These are phyloP conservation scores for Chaetodon trifasciatus DNA, from an alignment of 2,797 vertebrate genomes.

Conservation along the genomic window DNA sequence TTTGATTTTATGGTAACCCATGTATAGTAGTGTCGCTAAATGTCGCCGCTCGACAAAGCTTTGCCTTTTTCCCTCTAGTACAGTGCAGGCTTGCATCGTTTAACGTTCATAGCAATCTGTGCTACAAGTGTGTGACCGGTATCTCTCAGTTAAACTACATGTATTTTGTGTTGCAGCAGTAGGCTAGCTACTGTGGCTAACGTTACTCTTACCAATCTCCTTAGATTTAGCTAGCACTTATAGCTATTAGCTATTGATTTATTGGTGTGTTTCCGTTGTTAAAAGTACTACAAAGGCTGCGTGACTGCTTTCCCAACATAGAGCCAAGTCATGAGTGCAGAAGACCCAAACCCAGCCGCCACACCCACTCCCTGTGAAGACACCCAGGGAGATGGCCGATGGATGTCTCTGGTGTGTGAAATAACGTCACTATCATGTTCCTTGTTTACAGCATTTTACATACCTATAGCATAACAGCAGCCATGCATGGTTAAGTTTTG, in stretches of 20 bases:
- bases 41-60: slow-evolving; percentile 13
- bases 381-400: slow-evolving; percentile 90
- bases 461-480: background rate
- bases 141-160: slow-evolving; percentile 33
- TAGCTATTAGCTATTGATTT: background rate
- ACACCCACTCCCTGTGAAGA: slow-evolving; percentile 89
- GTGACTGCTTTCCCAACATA: slow-evolving; percentile 52
- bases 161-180: slow-evolving; percentile 31
- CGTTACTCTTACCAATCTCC: slow-evolving; percentile 12
- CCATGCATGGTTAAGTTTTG: background rate
- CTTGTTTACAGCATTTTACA: background rate
- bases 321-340: slow-evolving; percentile 86
- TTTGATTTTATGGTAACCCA: slow-evolving; percentile 66
- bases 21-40: slow-evolving; percentile 33
- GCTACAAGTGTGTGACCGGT: slow-evolving; percentile 15
- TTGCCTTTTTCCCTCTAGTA: background rate
- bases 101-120: background rate
- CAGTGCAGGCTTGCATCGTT: background rate
- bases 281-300: slow-evolving; percentile 25
- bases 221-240: slow-evolving; percentile 13
- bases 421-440: background rate
- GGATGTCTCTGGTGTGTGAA: slow-evolving; percentile 92
- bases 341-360: slow-evolving; percentile 90
- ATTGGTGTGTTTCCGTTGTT: slow-evolving; percentile 16
- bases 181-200: slow-evolving; percentile 74